phyloP scores from a whole-genome alignment of 2,797 vertebrate species.

The Perdix hodgsoniae region DNA sequence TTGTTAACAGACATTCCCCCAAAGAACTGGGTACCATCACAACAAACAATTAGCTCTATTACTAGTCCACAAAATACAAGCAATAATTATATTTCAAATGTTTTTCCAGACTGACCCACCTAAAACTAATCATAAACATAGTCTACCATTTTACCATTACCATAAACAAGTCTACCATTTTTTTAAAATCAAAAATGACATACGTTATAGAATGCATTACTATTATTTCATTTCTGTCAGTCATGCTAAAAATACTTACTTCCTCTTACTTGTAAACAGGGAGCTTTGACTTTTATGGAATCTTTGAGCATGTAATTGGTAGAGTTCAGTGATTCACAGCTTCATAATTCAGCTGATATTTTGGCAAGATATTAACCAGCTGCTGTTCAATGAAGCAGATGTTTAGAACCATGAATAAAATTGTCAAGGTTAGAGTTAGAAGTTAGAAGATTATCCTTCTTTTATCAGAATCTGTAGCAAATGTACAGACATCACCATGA shows the following conservation, averaged over 20 bases:
- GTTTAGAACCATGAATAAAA: conserved; percentile 65
- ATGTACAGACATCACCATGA: neutral
- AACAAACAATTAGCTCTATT: neutral
- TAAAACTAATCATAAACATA: neutral
- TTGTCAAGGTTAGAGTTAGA: conserved; percentile 58
- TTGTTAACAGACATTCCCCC: neutral
- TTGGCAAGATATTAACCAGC: conserved; percentile 67
- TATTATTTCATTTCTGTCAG: conserved; percentile 15
- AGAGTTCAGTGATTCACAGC: conserved; percentile 67
- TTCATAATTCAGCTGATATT: conserved; percentile 68
- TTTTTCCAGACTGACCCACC: neutral
- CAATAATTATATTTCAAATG: neutral
- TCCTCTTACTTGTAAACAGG: neutral
- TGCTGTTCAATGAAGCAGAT: conserved; percentile 71
- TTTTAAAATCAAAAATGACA: neutral
- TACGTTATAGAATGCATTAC: neutral
- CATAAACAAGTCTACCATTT: neutral
- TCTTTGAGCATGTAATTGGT: conserved; percentile 70
- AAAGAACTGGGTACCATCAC: neutral
- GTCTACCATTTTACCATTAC: no score
- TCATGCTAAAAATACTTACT: conserved; percentile 21
- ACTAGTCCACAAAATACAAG: neutral
- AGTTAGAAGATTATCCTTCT: neutral
- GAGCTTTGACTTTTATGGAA: conserved; percentile 52
- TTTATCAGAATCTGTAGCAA: neutral